Conservation (phyloP, 2,113 vertebrate genomes). For the Sitta europaea region DNA sequence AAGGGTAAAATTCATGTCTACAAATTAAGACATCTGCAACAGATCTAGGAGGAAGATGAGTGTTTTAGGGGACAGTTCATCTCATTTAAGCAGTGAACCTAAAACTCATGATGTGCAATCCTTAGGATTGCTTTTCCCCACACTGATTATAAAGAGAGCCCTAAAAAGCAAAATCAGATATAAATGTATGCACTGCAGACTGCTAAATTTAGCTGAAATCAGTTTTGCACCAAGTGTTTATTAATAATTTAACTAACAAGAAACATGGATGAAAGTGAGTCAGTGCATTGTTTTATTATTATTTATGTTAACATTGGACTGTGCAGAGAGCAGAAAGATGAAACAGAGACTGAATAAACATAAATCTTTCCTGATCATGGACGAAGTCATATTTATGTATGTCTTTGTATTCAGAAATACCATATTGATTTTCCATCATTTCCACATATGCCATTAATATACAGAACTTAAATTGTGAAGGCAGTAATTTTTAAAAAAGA, state of each 20-base stretch:
- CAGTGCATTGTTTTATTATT: neutral
- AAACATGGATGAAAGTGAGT: neutral
- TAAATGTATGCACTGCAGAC: neutral
- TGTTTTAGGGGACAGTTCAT: neutral
- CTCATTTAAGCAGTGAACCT: neutral
- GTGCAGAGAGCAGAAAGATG: neutral
- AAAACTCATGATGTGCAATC: neutral
- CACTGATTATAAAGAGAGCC: neutral
- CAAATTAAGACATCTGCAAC: neutral
- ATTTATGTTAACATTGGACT: neutral
- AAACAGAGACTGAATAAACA: neutral
- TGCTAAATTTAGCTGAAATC: conserved; percentile 4
- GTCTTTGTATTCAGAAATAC: neutral
- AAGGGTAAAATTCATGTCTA: neutral
- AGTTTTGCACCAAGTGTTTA: neutral
- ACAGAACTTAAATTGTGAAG: neutral
- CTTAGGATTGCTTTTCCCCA: neutral
- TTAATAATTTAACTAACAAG: conserved; percentile 39
- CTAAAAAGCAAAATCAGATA: neutral
- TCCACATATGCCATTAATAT: neutral
- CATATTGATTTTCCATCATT: neutral
- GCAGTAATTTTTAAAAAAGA: neutral
- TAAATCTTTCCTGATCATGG: neutral
- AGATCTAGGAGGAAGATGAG: neutral
- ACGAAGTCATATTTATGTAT: neutral